These are phyloP conservation scores for Euwallacea fornicatus DNA, from an alignment of 1,140 invertebrate species.

Conservation along the genomic window DNA sequence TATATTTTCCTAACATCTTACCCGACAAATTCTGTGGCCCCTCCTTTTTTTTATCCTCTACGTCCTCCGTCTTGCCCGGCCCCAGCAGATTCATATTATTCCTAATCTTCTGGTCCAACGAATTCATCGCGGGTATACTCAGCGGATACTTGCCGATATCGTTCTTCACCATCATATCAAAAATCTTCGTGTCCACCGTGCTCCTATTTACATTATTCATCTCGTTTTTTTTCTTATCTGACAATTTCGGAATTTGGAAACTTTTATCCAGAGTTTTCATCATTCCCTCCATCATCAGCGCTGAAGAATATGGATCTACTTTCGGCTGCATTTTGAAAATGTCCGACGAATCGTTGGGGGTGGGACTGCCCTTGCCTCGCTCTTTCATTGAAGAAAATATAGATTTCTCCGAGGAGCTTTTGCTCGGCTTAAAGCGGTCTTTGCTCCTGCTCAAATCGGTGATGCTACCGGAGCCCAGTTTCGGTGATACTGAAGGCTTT, in stretches of 20 bases:
- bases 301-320: constrained; percentile 58
- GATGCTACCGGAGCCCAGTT: constrained; percentile 51
- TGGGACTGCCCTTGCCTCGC: constrained; percentile 66
- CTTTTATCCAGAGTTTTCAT: constrained; percentile 80
- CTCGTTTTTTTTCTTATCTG: constrained; percentile 53
- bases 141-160: constrained; percentile 48
- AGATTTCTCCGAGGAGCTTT: constrained; percentile 62
- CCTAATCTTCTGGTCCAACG: constrained; percentile 48
- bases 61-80: constrained; percentile 34
- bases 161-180: constrained; percentile 47
- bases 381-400: constrained; percentile 64
- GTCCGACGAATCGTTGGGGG: constrained; percentile 60
- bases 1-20: constrained; percentile 16
- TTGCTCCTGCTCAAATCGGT: constrained; percentile 62
- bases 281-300: constrained; percentile 66
- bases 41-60: constrained; percentile 40
- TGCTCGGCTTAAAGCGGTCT: constrained; percentile 59
- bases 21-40: constrained; percentile 40
- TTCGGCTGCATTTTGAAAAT: constrained; percentile 61
- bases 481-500: constrained; percentile 53
- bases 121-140: constrained; percentile 46
- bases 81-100: constrained; percentile 45
- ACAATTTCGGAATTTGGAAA: constrained; percentile 84
- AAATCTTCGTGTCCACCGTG: constrained; percentile 46
- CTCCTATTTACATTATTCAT: constrained; percentile 42